A percentile compares a stretch with the other conserved stretches of the same genome.
Evolutionary conservation across 2,888 invertebrate genomes (phyloP).

Genomic region (Baronia brevicornis): DNA sequence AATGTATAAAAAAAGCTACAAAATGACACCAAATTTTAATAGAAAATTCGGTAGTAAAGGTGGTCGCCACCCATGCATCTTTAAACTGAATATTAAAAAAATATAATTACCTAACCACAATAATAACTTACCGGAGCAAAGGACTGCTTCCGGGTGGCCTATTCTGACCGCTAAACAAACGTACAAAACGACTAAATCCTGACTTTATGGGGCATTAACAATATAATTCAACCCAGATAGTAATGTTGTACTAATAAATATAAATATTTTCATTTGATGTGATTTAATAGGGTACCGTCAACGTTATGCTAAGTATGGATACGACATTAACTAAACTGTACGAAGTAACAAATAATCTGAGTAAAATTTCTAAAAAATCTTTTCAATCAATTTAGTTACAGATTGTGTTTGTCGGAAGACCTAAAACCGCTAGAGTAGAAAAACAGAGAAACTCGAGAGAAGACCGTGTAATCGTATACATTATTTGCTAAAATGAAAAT

Average conservation of each 20-base stretch:
- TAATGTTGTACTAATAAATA: constrained; percentile 57
- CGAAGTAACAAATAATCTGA: not conserved
- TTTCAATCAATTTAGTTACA: too few species aligned
- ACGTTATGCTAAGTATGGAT: constrained; percentile 15
- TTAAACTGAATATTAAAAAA: constrained; percentile 4
- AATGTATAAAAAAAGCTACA: too few species aligned
- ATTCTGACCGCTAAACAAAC: constrained; percentile 28
- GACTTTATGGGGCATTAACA: constrained; percentile 54
- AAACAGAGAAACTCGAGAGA: too few species aligned
- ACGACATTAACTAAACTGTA: not conserved
- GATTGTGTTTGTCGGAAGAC: too few species aligned
- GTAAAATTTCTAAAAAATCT: not conserved
- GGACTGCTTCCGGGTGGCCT: constrained; percentile 47
- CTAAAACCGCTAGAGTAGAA: too few species aligned
- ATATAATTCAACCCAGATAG: constrained; percentile 61
- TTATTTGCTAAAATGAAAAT: too few species aligned
- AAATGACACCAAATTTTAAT: constrained; percentile 2
- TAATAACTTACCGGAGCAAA: constrained; percentile 14
- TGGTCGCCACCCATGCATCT: too few species aligned
- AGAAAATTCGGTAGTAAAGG: constrained; percentile 3
- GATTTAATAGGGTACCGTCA: constrained; percentile 49
- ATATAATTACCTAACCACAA: constrained; percentile 17
- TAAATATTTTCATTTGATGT: constrained; percentile 61
- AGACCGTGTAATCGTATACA: not conserved
- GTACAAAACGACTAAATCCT: constrained; percentile 38